Evolutionary conservation across 2,888 invertebrate genomes (phyloP), one percentile per base, ranked within the genome.

Genomic region (Saturnia japonica): DNA sequence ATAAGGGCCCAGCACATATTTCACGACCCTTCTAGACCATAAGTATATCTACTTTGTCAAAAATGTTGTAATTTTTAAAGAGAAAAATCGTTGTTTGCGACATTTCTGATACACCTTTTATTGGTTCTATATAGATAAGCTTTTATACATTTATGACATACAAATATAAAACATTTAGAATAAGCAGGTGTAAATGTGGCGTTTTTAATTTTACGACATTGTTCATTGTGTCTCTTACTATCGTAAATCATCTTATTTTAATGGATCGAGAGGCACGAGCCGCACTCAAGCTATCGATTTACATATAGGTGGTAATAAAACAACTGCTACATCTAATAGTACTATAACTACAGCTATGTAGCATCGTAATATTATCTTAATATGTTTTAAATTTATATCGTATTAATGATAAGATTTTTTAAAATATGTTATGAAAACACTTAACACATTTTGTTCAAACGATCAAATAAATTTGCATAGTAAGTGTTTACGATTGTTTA

Each of bases 381-480:
- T 14, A 25, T 60, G 25, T 28, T 60, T 28, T 28, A 60, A 22
- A 9, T 25, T 57, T 25, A 57, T 25, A 28, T 2, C 14, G 28
- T 14, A 28, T 78, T 76, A 79, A 78, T 74, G 75, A 74, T 70
- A 72, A 72, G 76, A 54, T 75, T 79, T 82, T 81, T 78, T 79
- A 83, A 83, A 82, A 77, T 77, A 74, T 77, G 79, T 80, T 87
- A 88, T 88, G 86, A 88, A 85, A 88, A 85, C 82, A 81, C 81
- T 87, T n/a, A 87, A 89, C 85, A 80, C 83, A 80, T 81, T 82
- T 82, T 82, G 83, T 86, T 86, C 80, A 7, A 7, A 75, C 77
- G 75, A 73, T 68, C 71, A 72, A 74, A 77, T 79, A 74, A 76
- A 87, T 88, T 88, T 86, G 85, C 87, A 89, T 89, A 83, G 83